Base-by-base conservation (phyloP, 1,140 invertebrate genomes). In the Drosophila kikkawai region DNA sequence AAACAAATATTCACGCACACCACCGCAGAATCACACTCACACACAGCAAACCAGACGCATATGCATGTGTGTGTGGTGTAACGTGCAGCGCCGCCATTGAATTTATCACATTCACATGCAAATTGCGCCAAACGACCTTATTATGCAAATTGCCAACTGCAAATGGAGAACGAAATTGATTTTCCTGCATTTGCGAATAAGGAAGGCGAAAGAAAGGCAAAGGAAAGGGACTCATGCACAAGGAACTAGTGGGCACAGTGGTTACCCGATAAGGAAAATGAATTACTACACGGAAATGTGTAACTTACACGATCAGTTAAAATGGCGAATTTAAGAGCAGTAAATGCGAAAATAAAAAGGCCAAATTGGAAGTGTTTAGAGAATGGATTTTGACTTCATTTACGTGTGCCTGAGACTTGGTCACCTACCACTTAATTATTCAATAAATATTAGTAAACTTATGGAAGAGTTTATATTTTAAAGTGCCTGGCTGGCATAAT, bases 71-170 rank as follows among this genome's bases (percentile, higher is more conserved):
- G 65, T 75, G 59, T 57, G 75, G 53, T 41, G 66, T 76, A 67
- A 77, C 59, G 74, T 78, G 69, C 65, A 79, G 68, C 70, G 70
- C 70, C 84, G 73, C 73, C 79, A 69, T 91, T 91, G 84, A 92
- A 92, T 92, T 92, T 92, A 92, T 92, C 83, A 91, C 91, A 92
- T 92, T 91, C 91, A 91, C 91, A 92, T 92, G 91, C 91, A 92
- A 92, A 92, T 92, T 92, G 91, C 74, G 87, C 91, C 82, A 92
- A 92, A 92, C 91, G 91, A 91, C 91, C 91, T 92, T 92, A 92
- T 92, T 92, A 92, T 92, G 91, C 91, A 92, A 92, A 92, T 92
- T 92, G 91, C 91, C 84, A 92, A 91, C 91, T 91, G 91, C 91
- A 92, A 92, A 92, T 92, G 91, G 87, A 82, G 91, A 92, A 92